Evolutionary conservation across 1,140 invertebrate genomes (phyloP), one percentile per base, ranked within the genome.

Genomic region (Drosophila sp.): DNA sequence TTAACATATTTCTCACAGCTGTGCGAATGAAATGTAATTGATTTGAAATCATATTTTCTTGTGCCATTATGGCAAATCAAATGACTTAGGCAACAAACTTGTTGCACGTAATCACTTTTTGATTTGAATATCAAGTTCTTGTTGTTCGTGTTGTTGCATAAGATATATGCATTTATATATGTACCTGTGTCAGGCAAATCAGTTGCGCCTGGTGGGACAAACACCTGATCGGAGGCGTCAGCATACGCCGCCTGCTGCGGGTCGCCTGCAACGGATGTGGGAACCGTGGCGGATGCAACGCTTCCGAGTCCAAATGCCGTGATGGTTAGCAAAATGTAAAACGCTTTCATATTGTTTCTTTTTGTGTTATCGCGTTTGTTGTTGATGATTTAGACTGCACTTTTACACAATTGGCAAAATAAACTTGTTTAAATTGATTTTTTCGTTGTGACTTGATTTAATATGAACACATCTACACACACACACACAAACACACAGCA

Each of bases 401-500:
- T 80, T 69, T 62, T 65, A 70, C 62, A 81, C 78, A 82, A 84
- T 84, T 76, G 65, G 65, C 65, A 75, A 75, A 66, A 50, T 86
- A 86, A 78, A 86, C 81, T 81, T 63, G 81, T 86, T 89, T 87
- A 50, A 82, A 87, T 87, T 78, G 75, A 82, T 79, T 87, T 72
- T 45, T 75, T 53, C 57, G 64, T 70, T 74, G 73, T 70, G 65
- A 38, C 66, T 80, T 62, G 78, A 81, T 65, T 84, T 48, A 72
- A 65, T 13, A 57, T 32, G 38, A 32, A 46, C 14, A 65, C 40
- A 65, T 9, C 13, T 9, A 43, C 2, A 25, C 11, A n/a, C n/a
- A 65, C 64, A 61, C 64, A 78, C 72, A 70, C 57, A 70, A 59
- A 50, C 50, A 62, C 40, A 59, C 66, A 29, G 63, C 67, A 72